phyloP scores from a whole-genome alignment of 2,888 invertebrate genomes.

The Dryomyza anilis region DNA sequence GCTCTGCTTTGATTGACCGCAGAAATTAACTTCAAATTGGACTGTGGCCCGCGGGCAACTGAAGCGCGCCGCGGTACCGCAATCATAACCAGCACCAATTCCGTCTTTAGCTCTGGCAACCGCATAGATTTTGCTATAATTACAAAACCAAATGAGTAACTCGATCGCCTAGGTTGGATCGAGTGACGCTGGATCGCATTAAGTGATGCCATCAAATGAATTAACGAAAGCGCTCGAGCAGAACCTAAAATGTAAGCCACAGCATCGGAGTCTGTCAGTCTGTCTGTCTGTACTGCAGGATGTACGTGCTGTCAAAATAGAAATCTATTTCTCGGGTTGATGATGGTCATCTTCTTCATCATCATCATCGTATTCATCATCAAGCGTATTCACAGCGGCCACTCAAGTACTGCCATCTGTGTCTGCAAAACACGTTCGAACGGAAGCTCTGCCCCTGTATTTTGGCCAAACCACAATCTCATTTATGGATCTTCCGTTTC shows the following conservation, averaged over 20 bases:
- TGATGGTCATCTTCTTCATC: not conserved
- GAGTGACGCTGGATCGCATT: not conserved
- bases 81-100: not conserved
- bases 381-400: not conserved
- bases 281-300: not conserved
- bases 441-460: conserved; percentile 16
- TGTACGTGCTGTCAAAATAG: not conserved
- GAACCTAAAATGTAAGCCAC: not conserved
- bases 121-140: conserved; percentile 6
- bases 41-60: conserved; percentile 3
- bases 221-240: not conserved
- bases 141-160: conserved; percentile 5
- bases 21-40: conserved; percentile 21
- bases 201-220: conserved; percentile 12
- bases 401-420: not conserved
- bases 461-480: conserved; percentile 18
- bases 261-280: not conserved
- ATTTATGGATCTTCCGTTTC: conserved; percentile 21
- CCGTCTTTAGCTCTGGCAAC: not conserved
- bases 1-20: conserved; percentile 21
- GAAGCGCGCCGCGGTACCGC: not conserved
- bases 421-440: conserved; percentile 10
- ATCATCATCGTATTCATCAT: too few relatives aligned
- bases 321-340: not conserved
- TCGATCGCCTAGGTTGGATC: not conserved